phyloP scores from a whole-genome alignment of 2,888 invertebrate species.

The Psylliodes chrysocephalus region DNA sequence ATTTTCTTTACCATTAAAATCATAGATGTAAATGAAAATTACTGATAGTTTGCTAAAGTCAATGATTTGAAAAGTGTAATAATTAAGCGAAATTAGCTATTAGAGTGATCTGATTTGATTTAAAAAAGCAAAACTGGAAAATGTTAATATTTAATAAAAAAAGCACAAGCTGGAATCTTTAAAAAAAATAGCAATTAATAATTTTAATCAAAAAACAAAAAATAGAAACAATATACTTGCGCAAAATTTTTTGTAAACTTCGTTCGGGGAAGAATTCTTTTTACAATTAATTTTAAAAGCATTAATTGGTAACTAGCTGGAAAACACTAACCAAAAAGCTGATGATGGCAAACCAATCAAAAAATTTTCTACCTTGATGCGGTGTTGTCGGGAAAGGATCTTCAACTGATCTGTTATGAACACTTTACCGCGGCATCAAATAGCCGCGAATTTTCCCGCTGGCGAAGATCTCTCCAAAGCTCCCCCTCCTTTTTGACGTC shows the following conservation, averaged over 20 bases:
- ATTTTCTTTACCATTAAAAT: background rate
- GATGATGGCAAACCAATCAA: conserved; percentile 4
- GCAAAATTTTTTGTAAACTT: background rate
- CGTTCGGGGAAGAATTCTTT: conserved; percentile 6
- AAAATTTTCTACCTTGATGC: conserved; percentile 22
- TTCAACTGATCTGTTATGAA: conserved; percentile 46
- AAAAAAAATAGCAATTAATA: conserved; percentile 7
- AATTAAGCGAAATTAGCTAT: no score
- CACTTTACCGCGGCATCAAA: conserved; percentile 59
- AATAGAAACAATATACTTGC: conserved; percentile 20
- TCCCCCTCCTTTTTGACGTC: conserved; percentile 59
- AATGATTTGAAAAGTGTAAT: no score
- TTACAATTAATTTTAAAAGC: conserved; percentile 28
- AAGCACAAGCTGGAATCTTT: background rate
- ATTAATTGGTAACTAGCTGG: conserved; percentile 29
- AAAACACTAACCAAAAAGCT: conserved; percentile 31
- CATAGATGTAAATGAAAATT: background rate
- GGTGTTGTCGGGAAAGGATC: conserved; percentile 1
- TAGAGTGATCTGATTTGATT: no score
- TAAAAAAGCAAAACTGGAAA: background rate
- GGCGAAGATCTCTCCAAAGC: conserved; percentile 55
- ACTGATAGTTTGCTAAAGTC: background rate
- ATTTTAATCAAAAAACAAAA: conserved; percentile 7
- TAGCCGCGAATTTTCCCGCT: conserved; percentile 56
- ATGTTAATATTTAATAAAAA: background rate